Conservation (phyloP, 2,113 vertebrate species). For the Chionodraco myersi region DNA sequence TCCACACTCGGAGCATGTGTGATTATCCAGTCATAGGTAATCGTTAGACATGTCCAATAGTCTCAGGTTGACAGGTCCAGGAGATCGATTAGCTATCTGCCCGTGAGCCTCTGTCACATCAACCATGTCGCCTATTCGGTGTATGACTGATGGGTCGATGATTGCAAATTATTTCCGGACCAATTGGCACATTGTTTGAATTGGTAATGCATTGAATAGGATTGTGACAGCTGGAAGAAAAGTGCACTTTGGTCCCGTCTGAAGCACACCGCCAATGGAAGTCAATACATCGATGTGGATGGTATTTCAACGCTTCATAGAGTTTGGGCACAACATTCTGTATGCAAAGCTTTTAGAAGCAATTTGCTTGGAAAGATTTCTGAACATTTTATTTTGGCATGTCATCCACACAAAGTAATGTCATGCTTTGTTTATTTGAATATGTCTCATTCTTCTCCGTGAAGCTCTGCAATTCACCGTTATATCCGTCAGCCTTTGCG, state of each 20-base stretch:
- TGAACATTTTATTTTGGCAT: not conserved
- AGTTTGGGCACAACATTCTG: not conserved
- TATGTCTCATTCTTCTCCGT: not conserved
- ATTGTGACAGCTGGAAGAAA: not conserved
- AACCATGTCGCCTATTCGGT: slow-evolving; percentile 41
- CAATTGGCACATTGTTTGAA: slow-evolving; percentile 33
- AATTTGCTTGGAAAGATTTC: too few species aligned
- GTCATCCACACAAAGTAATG: not conserved
- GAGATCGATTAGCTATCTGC: slow-evolving; percentile 56
- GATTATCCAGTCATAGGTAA: slow-evolving; percentile 43
- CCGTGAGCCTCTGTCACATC: slow-evolving; percentile 16
- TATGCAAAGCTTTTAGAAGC: not conserved
- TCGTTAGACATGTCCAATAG: slow-evolving; percentile 22
- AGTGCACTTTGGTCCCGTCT: not conserved
- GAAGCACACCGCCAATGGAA: not conserved
- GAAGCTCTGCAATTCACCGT: slow-evolving; percentile 14
- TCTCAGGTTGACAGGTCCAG: slow-evolving; percentile 36
- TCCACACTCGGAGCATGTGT: not conserved
- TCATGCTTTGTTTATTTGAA: not conserved
- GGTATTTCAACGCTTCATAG: not conserved
- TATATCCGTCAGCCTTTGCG: slow-evolving; percentile 11
- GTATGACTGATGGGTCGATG: slow-evolving; percentile 50
- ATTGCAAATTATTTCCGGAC: slow-evolving; percentile 58
- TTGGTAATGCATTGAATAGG: slow-evolving; percentile 22
- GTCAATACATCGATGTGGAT: not conserved